Evolutionary conservation across 2,113 vertebrate species (phyloP).

Genomic region (Vicugna pacos): DNA sequence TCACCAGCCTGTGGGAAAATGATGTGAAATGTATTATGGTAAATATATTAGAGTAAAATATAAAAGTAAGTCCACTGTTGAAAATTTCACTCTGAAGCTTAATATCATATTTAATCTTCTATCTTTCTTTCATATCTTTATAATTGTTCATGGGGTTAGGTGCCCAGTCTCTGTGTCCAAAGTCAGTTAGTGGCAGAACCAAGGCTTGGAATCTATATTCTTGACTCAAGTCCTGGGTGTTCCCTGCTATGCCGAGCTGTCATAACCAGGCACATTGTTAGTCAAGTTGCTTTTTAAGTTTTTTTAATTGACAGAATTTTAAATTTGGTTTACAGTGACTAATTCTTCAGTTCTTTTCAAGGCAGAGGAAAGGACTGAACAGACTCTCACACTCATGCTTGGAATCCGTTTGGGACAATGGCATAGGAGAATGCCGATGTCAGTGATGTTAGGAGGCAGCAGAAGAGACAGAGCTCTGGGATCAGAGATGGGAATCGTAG

Average conservation of each 20-base stretch:
- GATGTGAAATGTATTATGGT: background rate
- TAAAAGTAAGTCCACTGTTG: background rate
- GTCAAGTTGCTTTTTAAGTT: background rate
- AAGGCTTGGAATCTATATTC: background rate
- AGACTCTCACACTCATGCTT: background rate
- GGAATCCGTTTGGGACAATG: background rate
- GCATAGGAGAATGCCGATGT: background rate
- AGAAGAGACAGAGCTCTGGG: background rate
- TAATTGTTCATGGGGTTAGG: background rate
- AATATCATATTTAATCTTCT: background rate
- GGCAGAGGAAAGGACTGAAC: background rate
- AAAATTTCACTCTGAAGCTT: conserved; percentile 24
- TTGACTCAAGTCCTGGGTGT: background rate
- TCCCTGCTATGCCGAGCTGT: background rate
- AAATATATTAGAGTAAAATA: background rate
- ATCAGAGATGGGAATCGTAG: background rate
- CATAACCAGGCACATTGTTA: background rate
- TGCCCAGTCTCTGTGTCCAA: background rate
- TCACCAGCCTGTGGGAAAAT: background rate
- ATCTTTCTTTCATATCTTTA: background rate
- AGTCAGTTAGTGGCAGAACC: background rate
- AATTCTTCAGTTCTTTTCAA: background rate
- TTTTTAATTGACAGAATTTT: background rate
- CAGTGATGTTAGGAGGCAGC: background rate
- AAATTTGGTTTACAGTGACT: background rate